Percentiles rank a stretch among this genome's conserved stretches.
phyloP scores from a whole-genome alignment of 2,888 invertebrate species.

The Drosophila cracens region DNA sequence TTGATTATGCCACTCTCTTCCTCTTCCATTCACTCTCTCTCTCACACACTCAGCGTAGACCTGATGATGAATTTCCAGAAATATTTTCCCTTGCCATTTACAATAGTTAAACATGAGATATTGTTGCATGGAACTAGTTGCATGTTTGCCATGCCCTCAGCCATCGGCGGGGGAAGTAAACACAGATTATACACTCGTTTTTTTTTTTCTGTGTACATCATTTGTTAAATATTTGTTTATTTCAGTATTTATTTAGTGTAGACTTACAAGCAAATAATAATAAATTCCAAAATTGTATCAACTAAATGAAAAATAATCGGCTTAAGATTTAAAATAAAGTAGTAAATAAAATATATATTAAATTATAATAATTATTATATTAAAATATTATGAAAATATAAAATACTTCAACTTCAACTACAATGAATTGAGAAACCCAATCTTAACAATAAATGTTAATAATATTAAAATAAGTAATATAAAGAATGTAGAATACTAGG shows the following conservation, averaged over 20 bases:
- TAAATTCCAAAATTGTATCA: accelerated
- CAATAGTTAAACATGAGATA: conserved; percentile 49
- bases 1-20: conserved; percentile 10
- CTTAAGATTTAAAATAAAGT: neutral
- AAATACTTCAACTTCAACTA: neutral
- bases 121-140: conserved; percentile 4
- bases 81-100: conserved; percentile 49
- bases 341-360: accelerated
- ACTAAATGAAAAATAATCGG: neutral
- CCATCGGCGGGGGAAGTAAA: conserved; percentile 20
- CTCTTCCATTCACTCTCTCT: neutral
- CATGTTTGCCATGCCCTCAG: neutral
- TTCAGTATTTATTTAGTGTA: neutral
- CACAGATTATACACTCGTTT: conserved; percentile 7
- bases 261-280: neutral
- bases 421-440: neutral
- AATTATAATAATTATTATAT: no score
- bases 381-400: no score
- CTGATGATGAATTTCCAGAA: conserved; percentile 62
- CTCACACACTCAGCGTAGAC: neutral
- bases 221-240: neutral
- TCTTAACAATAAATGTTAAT: neutral
- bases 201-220: neutral
- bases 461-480: neutral
- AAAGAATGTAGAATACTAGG: neutral